Percentiles rank a stretch among this genome's conserved stretches.
These are phyloP conservation scores for Pungitius pungitius DNA, from an alignment of 2,113 vertebrate species.

Conservation along the genomic window DNA sequence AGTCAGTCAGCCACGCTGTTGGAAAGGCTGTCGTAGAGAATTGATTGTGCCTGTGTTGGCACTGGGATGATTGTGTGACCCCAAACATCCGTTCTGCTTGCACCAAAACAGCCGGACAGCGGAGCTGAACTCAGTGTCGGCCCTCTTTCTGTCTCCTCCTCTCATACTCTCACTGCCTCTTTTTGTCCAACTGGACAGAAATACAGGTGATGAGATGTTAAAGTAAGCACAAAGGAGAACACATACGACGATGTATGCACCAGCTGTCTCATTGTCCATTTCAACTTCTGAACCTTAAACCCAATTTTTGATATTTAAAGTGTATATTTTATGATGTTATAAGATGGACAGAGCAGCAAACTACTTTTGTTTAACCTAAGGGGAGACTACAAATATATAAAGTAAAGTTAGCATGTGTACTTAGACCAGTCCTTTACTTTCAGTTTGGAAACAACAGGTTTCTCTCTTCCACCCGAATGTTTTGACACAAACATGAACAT, in stretches of 20 bases:
- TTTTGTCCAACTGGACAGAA: background rate
- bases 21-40: constrained; percentile 47
- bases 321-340: background rate
- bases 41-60: constrained; percentile 41
- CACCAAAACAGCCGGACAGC: constrained; percentile 39
- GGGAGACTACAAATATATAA: background rate
- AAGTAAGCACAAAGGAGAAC: background rate
- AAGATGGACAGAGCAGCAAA: background rate
- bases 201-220: background rate
- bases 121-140: constrained; percentile 19
- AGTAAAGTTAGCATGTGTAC: background rate
- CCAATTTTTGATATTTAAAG: background rate
- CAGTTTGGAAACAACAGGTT: background rate
- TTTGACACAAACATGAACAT: background rate
- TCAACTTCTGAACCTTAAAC: background rate
- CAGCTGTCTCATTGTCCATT: background rate
- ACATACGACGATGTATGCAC: background rate
- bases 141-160: constrained; percentile 1
- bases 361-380: background rate
- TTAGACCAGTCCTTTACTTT: background rate
- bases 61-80: constrained; percentile 56
- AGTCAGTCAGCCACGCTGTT: constrained; percentile 16
- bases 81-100: constrained; percentile 59
- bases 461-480: background rate
- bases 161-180: background rate